Percentiles rank a stretch among this genome's conserved stretches.
Evolutionary conservation across 23 tunicate species (phyloP).

Genomic region (Halocynthia roretzi): DNA sequence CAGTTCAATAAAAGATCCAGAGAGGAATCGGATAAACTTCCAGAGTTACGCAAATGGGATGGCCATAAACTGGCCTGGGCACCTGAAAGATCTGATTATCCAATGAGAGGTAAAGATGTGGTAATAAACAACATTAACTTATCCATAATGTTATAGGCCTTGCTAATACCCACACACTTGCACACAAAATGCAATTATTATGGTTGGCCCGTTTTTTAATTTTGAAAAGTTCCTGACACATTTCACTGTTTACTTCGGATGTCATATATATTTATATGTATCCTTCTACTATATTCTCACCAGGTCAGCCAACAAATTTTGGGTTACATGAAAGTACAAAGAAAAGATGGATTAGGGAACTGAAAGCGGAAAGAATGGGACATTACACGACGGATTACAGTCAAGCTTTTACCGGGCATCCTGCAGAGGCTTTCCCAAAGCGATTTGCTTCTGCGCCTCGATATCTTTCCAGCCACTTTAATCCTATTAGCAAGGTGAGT

Average conservation of each 20-base stretch:
- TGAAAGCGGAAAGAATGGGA: constrained; percentile 41
- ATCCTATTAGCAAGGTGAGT: constrained; percentile 73
- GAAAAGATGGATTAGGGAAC: constrained; percentile 45
- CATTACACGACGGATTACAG: constrained; percentile 51
- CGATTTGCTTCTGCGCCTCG: constrained; percentile 77
- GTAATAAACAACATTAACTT: too few relatives aligned
- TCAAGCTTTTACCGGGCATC: constrained; percentile 34
- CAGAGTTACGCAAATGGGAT: constrained; percentile 73
- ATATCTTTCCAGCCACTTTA: constrained; percentile 75
- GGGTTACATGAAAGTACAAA: constrained; percentile 39
- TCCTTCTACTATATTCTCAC: neutral
- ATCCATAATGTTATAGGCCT: too few relatives aligned
- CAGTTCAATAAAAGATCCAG: constrained; percentile 65
- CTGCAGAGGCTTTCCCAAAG: constrained; percentile 57
- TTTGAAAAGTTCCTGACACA: too few relatives aligned
- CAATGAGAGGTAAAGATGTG: constrained; percentile 56
- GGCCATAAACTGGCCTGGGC: constrained; percentile 87
- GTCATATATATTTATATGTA: too few relatives aligned
- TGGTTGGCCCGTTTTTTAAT: too few relatives aligned
- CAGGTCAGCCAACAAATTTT: constrained; percentile 70
- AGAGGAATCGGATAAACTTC: constrained; percentile 63
- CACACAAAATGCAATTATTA: too few relatives aligned
- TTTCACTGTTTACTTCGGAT: too few relatives aligned
- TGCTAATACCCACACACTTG: too few relatives aligned
- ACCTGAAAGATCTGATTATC: constrained; percentile 83